Conservation (phyloP, 1,140 invertebrate species). For the Drosophila cardini region DNA sequence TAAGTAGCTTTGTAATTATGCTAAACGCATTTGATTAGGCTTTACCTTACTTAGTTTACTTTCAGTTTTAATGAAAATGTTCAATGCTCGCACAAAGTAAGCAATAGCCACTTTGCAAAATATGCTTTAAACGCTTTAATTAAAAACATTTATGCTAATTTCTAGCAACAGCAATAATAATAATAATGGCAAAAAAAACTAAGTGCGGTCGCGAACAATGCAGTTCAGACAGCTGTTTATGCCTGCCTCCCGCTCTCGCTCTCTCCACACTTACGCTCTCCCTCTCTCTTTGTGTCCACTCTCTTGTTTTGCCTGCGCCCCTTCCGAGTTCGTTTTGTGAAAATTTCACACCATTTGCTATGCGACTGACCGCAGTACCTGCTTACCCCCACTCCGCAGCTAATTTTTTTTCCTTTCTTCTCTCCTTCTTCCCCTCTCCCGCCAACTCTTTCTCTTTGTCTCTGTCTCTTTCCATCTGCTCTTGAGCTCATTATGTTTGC, state of each 20-base stretch:
- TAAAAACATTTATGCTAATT: conserved; percentile 82
- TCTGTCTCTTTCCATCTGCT: background rate
- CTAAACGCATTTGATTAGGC: background rate
- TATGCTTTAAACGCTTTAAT: conserved; percentile 78
- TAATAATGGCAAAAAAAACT: conserved; percentile 58
- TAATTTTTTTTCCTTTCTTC: background rate
- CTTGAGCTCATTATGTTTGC: conserved; percentile 67
- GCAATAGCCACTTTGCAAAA: conserved; percentile 56
- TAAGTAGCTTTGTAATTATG: conserved; percentile 29
- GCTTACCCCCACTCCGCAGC: conserved; percentile 10
- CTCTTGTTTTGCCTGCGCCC: conserved; percentile 14
- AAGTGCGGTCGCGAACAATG: conserved; percentile 68
- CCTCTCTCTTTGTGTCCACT: too few relatives aligned
- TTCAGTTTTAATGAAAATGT: conserved; percentile 69
- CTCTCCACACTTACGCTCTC: background rate
- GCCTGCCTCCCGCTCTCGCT: background rate
- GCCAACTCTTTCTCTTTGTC: background rate
- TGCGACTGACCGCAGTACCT: conserved; percentile 68
- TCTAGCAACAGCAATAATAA: conserved; percentile 57
- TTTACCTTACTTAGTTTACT: conserved; percentile 56
- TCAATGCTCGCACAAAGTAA: conserved; percentile 41
- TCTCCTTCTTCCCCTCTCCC: background rate
- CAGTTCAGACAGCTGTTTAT: conserved; percentile 2
- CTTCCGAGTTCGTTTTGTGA: conserved; percentile 22
- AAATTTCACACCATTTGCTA: conserved; percentile 80